Base-by-base conservation (phyloP, 2,888 invertebrate genomes). In the Nemotelus pantherinus region DNA sequence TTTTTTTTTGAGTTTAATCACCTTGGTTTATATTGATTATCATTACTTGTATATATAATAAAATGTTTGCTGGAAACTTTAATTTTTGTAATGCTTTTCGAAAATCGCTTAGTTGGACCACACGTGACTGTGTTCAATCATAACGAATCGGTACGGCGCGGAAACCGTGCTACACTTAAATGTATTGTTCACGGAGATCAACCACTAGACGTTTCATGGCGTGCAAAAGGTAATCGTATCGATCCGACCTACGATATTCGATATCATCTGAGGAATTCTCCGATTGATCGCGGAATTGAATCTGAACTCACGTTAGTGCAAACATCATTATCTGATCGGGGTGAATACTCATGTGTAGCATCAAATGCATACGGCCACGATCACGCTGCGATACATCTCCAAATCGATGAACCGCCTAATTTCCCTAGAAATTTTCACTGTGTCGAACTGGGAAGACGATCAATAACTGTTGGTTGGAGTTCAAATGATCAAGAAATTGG, bases 301-400 rank as follows among this genome's bases (percentile, higher is more conserved):
- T 91, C 91, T 0, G 89, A 90, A 81, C 83, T 92, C 80, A 88
- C 88, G 2, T 88, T 92, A 75, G 83, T 87, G 6, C 90, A 91
- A 67, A 89, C 90, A 5, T 86, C 87, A 25, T 84, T 89, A 41
- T 85, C 87, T 39, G 89, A 89, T 82, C 87, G 91, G 6, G 90
- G 90, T 2, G 91, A 92, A 82, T 91, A 91, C 83, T 88, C 89
- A 2, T 92, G 92, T 83, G 88, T 89, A 47, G 91, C 91, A 2
- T 89, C 88, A 78, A 92, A 92, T 84, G 88, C 89, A 0, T 92
- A 90, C 83, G 92, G 92, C 0, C 89, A 89, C 77, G 91, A 91
- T 81, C 88, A 89, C 85, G 85, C 85, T 3, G 83, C 83, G 2
- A 84, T 89, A 79, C 86, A 88, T 80, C 82, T 89, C 25, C 88